Evolutionary conservation across 2,113 vertebrate genomes (phyloP).

Genomic region (Tursiops truncatus): DNA sequence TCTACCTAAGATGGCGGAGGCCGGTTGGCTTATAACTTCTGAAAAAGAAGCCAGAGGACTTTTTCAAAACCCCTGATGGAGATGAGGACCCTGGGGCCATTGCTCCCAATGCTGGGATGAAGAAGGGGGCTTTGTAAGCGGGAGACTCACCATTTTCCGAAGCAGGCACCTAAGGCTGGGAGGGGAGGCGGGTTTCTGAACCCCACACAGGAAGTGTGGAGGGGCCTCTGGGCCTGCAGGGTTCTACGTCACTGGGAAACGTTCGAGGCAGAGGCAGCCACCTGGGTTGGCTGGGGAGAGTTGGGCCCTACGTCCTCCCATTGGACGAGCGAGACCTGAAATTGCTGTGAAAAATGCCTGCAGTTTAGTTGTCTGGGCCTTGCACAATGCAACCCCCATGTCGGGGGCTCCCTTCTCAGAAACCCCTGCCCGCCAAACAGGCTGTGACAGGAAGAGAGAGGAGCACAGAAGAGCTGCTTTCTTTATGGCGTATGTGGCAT

Average conservation of each 20-base stretch:
- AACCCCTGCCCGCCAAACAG: not conserved
- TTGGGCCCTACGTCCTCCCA: not conserved
- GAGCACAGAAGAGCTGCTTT: not conserved
- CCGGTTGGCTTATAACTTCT: constrained; percentile 39
- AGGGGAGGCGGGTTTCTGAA: constrained; percentile 55
- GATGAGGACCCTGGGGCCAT: not conserved
- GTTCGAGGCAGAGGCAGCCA: constrained; percentile 22
- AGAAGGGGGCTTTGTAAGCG: not conserved
- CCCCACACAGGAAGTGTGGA: constrained; percentile 72
- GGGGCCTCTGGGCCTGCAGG: constrained; percentile 32
- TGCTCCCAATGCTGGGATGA: not conserved
- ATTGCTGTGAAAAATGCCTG: not conserved
- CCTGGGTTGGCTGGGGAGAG: constrained; percentile 33
- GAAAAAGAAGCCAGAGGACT: constrained; percentile 39
- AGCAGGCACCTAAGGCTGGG: constrained; percentile 7
- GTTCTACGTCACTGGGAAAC: constrained; percentile 34
- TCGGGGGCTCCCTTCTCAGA: not conserved
- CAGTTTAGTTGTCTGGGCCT: not conserved
- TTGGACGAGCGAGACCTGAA: not conserved
- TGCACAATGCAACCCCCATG: not conserved
- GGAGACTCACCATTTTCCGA: constrained; percentile 70
- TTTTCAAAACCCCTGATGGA: not conserved
- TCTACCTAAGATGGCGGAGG: constrained; percentile 49
- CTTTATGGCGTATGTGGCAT: not conserved
- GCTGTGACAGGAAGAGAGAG: not conserved